Conservation (phyloP, 1,140 invertebrate species). For the Drosophila quadrilineata region DNA sequence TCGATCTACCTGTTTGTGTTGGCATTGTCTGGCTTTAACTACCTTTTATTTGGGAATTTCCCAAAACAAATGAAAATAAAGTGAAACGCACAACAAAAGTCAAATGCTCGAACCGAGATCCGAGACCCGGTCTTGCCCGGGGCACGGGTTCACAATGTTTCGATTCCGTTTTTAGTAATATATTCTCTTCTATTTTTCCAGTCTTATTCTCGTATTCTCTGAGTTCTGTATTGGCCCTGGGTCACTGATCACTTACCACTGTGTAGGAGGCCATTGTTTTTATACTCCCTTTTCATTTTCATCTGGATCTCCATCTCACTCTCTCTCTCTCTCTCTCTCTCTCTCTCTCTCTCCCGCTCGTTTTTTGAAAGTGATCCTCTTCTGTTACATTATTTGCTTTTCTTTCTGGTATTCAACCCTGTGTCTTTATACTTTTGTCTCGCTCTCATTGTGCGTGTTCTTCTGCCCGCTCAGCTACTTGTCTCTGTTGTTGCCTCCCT, state of each 20-base stretch:
- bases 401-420: slow-evolving; percentile 31
- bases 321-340: neutral
- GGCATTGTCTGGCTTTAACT: slow-evolving; percentile 71
- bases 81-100: slow-evolving; percentile 75
- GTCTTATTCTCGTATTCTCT: neutral
- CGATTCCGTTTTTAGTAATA: slow-evolving; percentile 12
- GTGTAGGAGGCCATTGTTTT: slow-evolving; percentile 71
- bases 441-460: slow-evolving; percentile 66
- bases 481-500: slow-evolving; percentile 1
- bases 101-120: too few relatives aligned
- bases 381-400: slow-evolving; percentile 44
- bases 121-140: too few relatives aligned
- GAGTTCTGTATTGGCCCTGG: neutral
- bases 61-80: slow-evolving; percentile 79
- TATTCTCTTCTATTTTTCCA: too few relatives aligned
- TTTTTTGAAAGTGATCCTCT: slow-evolving; percentile 56
- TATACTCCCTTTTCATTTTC: neutral
- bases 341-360: neutral
- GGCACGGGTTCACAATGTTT: slow-evolving; percentile 51
- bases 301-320: neutral
- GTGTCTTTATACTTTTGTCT: slow-evolving; percentile 53
- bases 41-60: slow-evolving; percentile 76
- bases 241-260: slow-evolving; percentile 59
- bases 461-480: slow-evolving; percentile 53
- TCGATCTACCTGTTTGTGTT: slow-evolving; percentile 56